These are phyloP conservation scores for Poeciliopsis gracilis DNA, from an alignment of 2,797 vertebrate genomes.

Conservation along the genomic window DNA sequence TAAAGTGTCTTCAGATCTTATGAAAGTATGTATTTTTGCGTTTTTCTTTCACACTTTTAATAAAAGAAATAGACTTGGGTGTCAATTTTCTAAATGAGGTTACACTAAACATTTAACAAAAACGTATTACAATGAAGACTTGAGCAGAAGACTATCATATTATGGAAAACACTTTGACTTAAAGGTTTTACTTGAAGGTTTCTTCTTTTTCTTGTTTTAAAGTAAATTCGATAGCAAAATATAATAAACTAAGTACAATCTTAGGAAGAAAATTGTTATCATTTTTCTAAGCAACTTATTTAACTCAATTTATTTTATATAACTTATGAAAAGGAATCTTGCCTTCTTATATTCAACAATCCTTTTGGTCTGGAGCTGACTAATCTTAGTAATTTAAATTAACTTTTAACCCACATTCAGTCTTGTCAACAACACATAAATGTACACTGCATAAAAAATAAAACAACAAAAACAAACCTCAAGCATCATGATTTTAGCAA, in stretches of 20 bases:
- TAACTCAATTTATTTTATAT: neutral
- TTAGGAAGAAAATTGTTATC: neutral
- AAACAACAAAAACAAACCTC: slow-evolving; percentile 83
- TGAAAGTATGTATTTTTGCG: neutral
- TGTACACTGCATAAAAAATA: no score
- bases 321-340: neutral
- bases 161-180: neutral
- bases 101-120: neutral
- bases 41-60: neutral
- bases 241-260: neutral
- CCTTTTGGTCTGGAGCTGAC: no score
- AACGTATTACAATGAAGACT: neutral
- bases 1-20: neutral
- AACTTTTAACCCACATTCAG: neutral
- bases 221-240: neutral
- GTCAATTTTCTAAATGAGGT: neutral
- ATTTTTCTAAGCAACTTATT: neutral
- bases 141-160: neutral
- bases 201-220: neutral
- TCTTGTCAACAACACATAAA: neutral
- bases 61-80: neutral
- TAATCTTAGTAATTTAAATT: neutral
- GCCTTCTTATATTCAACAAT: no score
- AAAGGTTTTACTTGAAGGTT: neutral
- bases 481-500: slow-evolving; percentile 86